Conservation (phyloP, 2,888 invertebrate genomes). For the Hydroisotoma schaefferi region DNA sequence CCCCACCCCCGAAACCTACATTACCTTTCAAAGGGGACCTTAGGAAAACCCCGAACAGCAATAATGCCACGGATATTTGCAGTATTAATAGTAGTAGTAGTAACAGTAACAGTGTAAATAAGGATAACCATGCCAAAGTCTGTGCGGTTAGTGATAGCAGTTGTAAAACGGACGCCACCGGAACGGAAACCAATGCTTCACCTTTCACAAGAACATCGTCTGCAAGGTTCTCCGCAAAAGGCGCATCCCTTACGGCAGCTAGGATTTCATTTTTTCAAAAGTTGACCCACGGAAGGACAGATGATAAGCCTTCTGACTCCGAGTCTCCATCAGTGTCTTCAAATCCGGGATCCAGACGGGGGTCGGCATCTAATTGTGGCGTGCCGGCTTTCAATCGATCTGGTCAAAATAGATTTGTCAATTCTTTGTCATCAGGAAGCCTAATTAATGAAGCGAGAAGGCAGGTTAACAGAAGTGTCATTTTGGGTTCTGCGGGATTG, state of each 20-base stretch:
- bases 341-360: slow-evolving; percentile 13
- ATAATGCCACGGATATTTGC: background rate
- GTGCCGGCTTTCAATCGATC: slow-evolving; percentile 4
- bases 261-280: slow-evolving; percentile 38
- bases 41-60: background rate
- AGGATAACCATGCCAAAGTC: background rate
- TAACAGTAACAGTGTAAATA: background rate
- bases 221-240: slow-evolving; percentile 21
- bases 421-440: slow-evolving; percentile 33
- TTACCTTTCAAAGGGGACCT: background rate
- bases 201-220: slow-evolving; percentile 11
- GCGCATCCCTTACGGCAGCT: slow-evolving; percentile 38
- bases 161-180: background rate
- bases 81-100: slow-evolving; percentile 3
- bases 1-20: background rate
- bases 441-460: slow-evolving; percentile 8
- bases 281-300: slow-evolving; percentile 14
- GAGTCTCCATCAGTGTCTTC: background rate
- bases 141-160: background rate
- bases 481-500: background rate
- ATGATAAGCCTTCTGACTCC: background rate
- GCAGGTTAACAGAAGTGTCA: background rate
- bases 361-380: background rate
- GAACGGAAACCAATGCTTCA: slow-evolving; percentile 7
- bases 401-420: slow-evolving; percentile 23